Evolutionary conservation across 2,888 invertebrate genomes (phyloP).

Genomic region (Hesperia comma): DNA sequence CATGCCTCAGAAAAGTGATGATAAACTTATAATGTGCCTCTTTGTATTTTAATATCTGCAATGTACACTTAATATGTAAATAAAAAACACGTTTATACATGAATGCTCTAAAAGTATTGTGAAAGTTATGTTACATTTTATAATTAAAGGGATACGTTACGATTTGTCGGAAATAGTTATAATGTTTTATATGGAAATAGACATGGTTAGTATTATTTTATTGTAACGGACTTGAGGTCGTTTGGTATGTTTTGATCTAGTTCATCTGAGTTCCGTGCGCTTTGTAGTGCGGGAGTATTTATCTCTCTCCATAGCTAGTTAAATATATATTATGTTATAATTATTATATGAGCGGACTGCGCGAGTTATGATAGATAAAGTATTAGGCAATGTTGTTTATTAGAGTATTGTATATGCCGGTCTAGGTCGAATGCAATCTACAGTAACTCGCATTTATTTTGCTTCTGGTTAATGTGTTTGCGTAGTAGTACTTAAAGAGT

Average conservation of each 20-base stretch:
- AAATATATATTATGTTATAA: constrained; percentile 32
- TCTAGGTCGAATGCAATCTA: constrained; percentile 20
- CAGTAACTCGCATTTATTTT: constrained; percentile 21
- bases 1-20: constrained; percentile 17
- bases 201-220: constrained; percentile 27
- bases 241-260: constrained; percentile 19
- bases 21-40: constrained; percentile 30
- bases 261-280: constrained; percentile 15
- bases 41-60: constrained; percentile 34
- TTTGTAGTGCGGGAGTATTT: constrained; percentile 14
- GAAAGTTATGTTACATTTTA: constrained; percentile 18
- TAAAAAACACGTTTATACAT: constrained; percentile 27
- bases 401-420: constrained; percentile 23
- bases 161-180: constrained; percentile 15
- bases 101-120: constrained; percentile 29
- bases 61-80: constrained; percentile 30
- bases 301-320: constrained; percentile 28
- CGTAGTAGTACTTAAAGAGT: constrained; percentile 30
- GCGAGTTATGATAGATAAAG: constrained; percentile 24
- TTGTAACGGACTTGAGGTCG: constrained; percentile 15
- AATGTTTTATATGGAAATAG: constrained; percentile 27
- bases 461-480: constrained; percentile 15
- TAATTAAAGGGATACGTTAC: constrained; percentile 13
- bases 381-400: constrained; percentile 31
- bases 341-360: constrained; percentile 9